A percentile compares a stretch with the other conserved stretches of the same genome.
phyloP scores from a whole-genome alignment of 2,888 invertebrate genomes.

The Hydroisotoma schaefferi region DNA sequence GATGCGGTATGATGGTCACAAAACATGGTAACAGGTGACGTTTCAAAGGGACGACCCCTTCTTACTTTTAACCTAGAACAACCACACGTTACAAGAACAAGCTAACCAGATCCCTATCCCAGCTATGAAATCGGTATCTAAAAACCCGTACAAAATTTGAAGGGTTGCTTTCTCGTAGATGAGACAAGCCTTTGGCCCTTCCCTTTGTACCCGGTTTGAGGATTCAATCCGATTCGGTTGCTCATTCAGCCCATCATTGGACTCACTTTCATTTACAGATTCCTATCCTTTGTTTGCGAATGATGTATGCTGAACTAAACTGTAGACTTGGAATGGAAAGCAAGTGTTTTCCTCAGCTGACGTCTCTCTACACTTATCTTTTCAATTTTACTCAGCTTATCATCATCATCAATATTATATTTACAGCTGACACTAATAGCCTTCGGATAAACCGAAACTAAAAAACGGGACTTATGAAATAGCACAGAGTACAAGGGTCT shows the following conservation, averaged over 20 bases:
- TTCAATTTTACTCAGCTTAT: slow-evolving; percentile 1
- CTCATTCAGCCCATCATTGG: slow-evolving; percentile 3
- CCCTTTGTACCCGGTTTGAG: slow-evolving; percentile 6
- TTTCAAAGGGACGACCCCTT: neutral
- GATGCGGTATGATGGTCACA: neutral
- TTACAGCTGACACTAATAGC: slow-evolving; percentile 22
- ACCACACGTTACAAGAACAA: too few relatives aligned
- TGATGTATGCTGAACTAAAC: too few relatives aligned
- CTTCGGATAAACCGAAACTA: neutral
- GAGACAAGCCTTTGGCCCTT: too few relatives aligned
- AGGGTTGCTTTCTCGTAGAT: too few relatives aligned
- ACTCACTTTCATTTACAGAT: too few relatives aligned
- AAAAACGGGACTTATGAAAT: too few relatives aligned
- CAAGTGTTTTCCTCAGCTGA: slow-evolving; percentile 44
- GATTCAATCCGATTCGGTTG: slow-evolving; percentile 13
- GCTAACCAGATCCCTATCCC: too few relatives aligned
- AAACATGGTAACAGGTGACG: slow-evolving; percentile 6
- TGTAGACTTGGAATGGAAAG: slow-evolving; percentile 17
- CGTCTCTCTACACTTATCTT: slow-evolving; percentile 31
- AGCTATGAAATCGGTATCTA: too few relatives aligned
- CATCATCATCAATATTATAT: slow-evolving; percentile 12
- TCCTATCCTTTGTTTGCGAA: too few relatives aligned
- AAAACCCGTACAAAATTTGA: too few relatives aligned
- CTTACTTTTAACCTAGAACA: too few relatives aligned
- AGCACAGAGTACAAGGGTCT: too few relatives aligned